Conservation (phyloP, 2,888 invertebrate species). For the Hanleya hanleyi region DNA sequence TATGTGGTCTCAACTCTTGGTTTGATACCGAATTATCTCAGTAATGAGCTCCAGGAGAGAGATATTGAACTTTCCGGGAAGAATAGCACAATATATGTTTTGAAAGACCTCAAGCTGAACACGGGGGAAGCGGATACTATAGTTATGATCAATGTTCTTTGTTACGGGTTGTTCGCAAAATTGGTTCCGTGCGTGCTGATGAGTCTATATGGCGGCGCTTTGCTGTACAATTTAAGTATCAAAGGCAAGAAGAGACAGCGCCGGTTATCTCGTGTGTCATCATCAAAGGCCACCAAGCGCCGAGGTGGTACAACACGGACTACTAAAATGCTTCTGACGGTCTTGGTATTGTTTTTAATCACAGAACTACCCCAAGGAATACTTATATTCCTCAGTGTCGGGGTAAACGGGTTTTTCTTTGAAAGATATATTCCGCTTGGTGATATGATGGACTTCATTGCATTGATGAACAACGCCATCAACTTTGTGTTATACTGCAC, state of each 20-base stretch:
- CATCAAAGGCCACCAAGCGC: slow-evolving; percentile 30
- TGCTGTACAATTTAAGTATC: slow-evolving; percentile 64
- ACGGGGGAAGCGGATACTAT: slow-evolving; percentile 50
- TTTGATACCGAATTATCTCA: slow-evolving; percentile 88
- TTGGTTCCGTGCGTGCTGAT: slow-evolving; percentile 90
- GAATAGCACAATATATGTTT: slow-evolving; percentile 46
- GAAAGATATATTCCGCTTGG: slow-evolving; percentile 77
- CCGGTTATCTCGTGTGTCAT: slow-evolving; percentile 48
- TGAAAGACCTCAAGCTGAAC: slow-evolving; percentile 53
- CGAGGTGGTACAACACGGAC: slow-evolving; percentile 79
- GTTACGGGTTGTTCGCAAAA: slow-evolving; percentile 87
- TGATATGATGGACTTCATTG: slow-evolving; percentile 92
- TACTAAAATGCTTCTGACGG: slow-evolving; percentile 89
- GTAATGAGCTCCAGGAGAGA: slow-evolving; percentile 79
- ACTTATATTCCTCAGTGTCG: slow-evolving; percentile 83
- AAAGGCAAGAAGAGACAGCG: slow-evolving; percentile 49
- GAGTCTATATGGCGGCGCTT: slow-evolving; percentile 78
- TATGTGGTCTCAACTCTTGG: slow-evolving; percentile 88
- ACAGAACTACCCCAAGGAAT: slow-evolving; percentile 90
- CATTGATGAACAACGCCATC: slow-evolving; percentile 91
- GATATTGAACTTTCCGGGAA: slow-evolving; percentile 5
- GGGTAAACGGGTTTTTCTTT: slow-evolving; percentile 80
- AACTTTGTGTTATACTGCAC: slow-evolving; percentile 94
- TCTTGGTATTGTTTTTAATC: slow-evolving; percentile 87
- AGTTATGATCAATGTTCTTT: slow-evolving; percentile 53